These are phyloP conservation scores for Myathropa florea DNA, from an alignment of 2,888 invertebrate species.

Conservation along the genomic window DNA sequence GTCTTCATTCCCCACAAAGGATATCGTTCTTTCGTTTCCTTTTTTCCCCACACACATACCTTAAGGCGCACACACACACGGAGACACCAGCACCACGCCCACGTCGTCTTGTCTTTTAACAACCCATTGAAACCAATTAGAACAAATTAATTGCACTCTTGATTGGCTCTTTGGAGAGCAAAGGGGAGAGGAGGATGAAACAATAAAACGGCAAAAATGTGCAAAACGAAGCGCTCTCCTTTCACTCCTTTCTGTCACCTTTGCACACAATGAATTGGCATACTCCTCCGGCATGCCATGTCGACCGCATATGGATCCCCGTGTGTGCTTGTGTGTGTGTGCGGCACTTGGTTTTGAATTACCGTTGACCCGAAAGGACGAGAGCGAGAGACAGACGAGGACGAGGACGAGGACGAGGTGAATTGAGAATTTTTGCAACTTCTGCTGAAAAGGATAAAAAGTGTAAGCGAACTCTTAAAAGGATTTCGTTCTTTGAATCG, in stretches of 20 bases:
- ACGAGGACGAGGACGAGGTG: not conserved
- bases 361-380: not conserved
- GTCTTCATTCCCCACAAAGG: not conserved
- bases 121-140: conserved; percentile 43
- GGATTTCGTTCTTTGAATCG: not conserved
- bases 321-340: not conserved
- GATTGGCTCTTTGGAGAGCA: conserved; percentile 21
- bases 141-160: conserved; percentile 62
- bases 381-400: too few species aligned
- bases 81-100: not conserved
- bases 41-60: not conserved
- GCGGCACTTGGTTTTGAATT: not conserved
- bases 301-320: not conserved
- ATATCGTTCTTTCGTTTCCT: not conserved
- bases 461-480: conserved; percentile 38
- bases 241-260: not conserved
- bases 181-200: not conserved
- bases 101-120: not conserved
- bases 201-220: not conserved
- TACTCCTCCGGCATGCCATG: not conserved
- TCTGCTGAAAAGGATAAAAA: conserved; percentile 23
- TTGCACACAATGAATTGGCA: not conserved
- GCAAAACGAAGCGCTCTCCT: not conserved
- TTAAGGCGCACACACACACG: not conserved
- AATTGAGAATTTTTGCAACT: not conserved